Base-by-base conservation (phyloP, 2,888 invertebrate genomes). In the Odontocolon sp. region DNA sequence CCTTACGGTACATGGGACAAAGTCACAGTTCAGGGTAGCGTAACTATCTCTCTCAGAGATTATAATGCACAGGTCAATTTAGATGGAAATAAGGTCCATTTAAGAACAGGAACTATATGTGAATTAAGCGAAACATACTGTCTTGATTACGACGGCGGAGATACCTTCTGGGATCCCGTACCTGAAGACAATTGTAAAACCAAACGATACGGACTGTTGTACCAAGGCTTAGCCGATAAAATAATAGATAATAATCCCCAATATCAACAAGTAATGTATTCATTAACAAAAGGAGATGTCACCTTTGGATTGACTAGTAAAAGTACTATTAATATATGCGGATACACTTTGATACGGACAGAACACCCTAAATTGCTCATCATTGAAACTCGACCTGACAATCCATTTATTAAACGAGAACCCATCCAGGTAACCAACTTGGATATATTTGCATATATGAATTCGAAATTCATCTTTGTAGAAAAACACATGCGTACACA, bases 341-440 rank as follows among this genome's bases (percentile, higher is more conserved):
- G 45, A 2, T 45, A 68, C 11, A 28, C n/a, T 3, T 23, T 68
- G n/a, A 31, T 56, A 0, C 9, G 18, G 1, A 68, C 67, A 0
- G 56, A 68, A 33, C 67, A 68, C 2, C 67, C 67, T 0, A 68
- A 56, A n/a, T 18, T 68, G 8, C 5, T 56, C 5, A 45, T 68
- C 0, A 8, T 68, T 0, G 67, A 68, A 28, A 31, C 31, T 1
- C n/a, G n/a, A n/a, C n/a, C n/a, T n/a, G n/a, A n/a, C n/a, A n/a
- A n/a, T n/a, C n/a, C n/a, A n/a, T n/a, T n/a, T n/a, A n/a, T n/a
- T n/a, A n/a, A n/a, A n/a, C n/a, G n/a, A n/a, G n/a, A n/a, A n/a
- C n/a, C n/a, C n/a, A n/a, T n/a, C n/a, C n/a, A n/a, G n/a, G n/a
- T n/a, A n/a, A n/a, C n/a, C n/a, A 52, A 52, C 3, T 9, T 52